Conservation (phyloP, 2,797 vertebrate species). For the Alfaro cultratus region DNA sequence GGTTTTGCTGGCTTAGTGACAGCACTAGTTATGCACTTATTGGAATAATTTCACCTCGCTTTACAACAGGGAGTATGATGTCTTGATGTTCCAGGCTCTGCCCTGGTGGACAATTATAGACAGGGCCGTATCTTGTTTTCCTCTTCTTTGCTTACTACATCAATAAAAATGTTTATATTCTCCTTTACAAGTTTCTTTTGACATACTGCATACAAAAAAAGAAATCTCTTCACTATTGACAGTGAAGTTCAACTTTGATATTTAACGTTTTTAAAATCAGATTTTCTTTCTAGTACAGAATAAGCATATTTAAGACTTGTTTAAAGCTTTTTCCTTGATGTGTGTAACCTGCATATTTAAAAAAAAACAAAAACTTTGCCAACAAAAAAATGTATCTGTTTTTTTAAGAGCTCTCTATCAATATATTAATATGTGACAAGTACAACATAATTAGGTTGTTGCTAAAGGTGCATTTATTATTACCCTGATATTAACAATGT, state of each 20-base stretch:
- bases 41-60: constrained; percentile 28
- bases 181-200: constrained; percentile 45
- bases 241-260: constrained; percentile 1
- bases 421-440: background rate
- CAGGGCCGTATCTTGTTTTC: constrained; percentile 58
- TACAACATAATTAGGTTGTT: background rate
- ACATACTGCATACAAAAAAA: constrained; percentile 37
- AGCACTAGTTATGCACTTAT: constrained; percentile 14
- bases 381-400: background rate
- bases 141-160: constrained; percentile 49
- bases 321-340: background rate
- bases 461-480: constrained; percentile 10
- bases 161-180: constrained; percentile 47
- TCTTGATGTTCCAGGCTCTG: constrained; percentile 57
- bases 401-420: background rate
- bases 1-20: constrained; percentile 43
- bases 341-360: background rate
- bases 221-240: constrained; percentile 19
- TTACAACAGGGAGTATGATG: constrained; percentile 34
- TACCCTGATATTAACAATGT: constrained; percentile 15
- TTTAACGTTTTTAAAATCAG: background rate
- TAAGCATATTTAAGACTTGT: background rate
- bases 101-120: constrained; percentile 47
- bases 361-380: background rate
- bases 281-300: background rate